These are phyloP conservation scores for Hippocampus abdominalis DNA, from an alignment of 2,113 vertebrate genomes.

Conservation along the genomic window DNA sequence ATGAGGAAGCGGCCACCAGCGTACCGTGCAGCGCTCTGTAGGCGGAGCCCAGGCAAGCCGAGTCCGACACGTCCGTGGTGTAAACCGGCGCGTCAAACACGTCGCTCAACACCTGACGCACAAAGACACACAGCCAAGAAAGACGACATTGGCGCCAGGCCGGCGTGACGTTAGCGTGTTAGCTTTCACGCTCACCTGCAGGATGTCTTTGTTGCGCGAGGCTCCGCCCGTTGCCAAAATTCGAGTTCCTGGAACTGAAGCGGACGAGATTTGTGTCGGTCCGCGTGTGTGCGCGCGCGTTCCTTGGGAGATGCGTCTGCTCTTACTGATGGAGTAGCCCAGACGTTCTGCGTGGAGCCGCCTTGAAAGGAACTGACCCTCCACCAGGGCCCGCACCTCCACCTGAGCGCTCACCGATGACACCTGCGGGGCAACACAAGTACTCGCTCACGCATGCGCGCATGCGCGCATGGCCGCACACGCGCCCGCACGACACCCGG, in stretches of 20 bases:
- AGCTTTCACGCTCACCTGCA: constrained; percentile 75
- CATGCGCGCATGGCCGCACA: fast-evolving
- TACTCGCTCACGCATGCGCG: neutral
- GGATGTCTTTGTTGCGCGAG: constrained; percentile 82
- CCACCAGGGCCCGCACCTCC: constrained; percentile 87
- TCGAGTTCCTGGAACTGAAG: constrained; percentile 79
- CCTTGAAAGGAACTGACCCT: constrained; percentile 95
- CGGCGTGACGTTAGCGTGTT: too few species aligned
- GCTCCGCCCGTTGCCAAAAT: constrained; percentile 93
- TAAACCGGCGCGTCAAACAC: constrained; percentile 87
- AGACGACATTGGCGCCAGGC: neutral
- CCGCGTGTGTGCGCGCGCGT: too few species aligned
- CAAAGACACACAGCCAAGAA: neutral
- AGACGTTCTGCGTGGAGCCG: constrained; percentile 89
- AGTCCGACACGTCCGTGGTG: constrained; percentile 83
- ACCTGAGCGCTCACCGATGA: constrained; percentile 66
- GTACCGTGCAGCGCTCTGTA: constrained; percentile 90
- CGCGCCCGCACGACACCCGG: too few species aligned
- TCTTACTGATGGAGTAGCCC: constrained; percentile 85
- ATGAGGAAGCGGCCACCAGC: neutral
- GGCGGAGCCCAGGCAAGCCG: constrained; percentile 87
- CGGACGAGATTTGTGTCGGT: neutral
- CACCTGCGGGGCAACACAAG: constrained; percentile 68
- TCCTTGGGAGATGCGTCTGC: too few species aligned
- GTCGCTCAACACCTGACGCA: constrained; percentile 85